Conservation (phyloP, 2,797 vertebrate genomes). For the Chloroceryle amazona region DNA sequence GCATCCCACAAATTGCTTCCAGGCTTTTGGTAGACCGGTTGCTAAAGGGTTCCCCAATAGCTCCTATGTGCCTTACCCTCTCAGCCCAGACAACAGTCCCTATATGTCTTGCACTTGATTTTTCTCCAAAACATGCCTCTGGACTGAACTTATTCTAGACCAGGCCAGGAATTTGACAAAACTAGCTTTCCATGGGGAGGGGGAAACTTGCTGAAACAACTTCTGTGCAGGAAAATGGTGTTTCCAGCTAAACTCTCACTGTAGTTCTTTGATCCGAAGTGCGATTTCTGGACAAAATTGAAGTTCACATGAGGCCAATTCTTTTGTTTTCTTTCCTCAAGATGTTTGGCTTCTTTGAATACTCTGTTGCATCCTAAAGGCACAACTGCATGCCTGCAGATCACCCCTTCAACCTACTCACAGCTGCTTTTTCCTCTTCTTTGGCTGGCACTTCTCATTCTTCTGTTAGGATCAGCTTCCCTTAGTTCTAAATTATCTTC, state of each 20-base stretch:
- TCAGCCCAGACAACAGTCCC: background rate
- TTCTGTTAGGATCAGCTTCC: background rate
- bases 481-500: background rate
- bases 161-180: background rate
- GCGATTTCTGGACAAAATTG: constrained; percentile 28
- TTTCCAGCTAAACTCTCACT: constrained; percentile 29
- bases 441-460: background rate
- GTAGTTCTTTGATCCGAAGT: constrained; percentile 20
- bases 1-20: background rate
- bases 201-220: background rate
- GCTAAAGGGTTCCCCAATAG: fast-evolving
- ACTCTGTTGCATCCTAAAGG: background rate
- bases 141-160: background rate
- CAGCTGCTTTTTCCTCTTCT: background rate
- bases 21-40: background rate
- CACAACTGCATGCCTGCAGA: background rate
- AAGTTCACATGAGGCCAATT: background rate
- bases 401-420: background rate
- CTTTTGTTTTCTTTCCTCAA: constrained; percentile 57
- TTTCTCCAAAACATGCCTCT: background rate
- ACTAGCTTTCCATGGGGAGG: background rate
- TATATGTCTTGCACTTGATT: background rate
- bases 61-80: background rate
- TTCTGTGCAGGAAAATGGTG: background rate
- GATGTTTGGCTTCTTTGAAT: constrained; percentile 27